These are phyloP conservation scores for Ypsolopha scabrella DNA, from an alignment of 2,888 invertebrate genomes.

Conservation along the genomic window DNA sequence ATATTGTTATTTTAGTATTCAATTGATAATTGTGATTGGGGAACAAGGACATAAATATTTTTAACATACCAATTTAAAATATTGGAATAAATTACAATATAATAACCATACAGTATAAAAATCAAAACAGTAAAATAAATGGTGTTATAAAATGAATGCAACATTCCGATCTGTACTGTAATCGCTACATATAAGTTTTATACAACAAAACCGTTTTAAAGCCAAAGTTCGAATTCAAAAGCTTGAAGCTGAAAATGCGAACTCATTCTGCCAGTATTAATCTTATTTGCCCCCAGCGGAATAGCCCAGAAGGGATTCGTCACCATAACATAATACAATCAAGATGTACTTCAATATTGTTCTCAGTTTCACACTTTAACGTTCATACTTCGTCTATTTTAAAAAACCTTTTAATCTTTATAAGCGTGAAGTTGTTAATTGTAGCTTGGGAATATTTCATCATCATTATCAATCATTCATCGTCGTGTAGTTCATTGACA, in stretches of 20 bases:
- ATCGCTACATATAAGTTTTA: too few relatives aligned
- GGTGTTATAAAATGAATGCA: too few relatives aligned
- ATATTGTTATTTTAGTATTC: too few relatives aligned
- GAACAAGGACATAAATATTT: too few relatives aligned
- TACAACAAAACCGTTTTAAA: background rate
- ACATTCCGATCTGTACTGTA: too few relatives aligned
- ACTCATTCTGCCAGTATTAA: constrained; percentile 44
- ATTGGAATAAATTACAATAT: too few relatives aligned
- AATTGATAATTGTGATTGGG: too few relatives aligned
- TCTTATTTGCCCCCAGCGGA: constrained; percentile 33
- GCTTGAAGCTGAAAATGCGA: constrained; percentile 26
- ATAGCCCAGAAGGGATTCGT: constrained; percentile 30
- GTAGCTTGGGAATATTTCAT: background rate
- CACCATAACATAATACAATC: constrained; percentile 35
- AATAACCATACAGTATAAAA: too few relatives aligned
- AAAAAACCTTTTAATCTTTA: background rate
- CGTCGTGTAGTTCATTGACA: constrained; percentile 1
- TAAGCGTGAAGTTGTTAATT: background rate
- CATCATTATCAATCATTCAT: background rate
- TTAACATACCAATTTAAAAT: too few relatives aligned
- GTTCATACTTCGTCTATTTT: background rate
- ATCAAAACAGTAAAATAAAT: too few relatives aligned
- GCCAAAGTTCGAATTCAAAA: constrained; percentile 24
- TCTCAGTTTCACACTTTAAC: background rate
- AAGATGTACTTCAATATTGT: background rate